phyloP scores from a whole-genome alignment of 2,888 invertebrate genomes.

The Ophion slaviceki region DNA sequence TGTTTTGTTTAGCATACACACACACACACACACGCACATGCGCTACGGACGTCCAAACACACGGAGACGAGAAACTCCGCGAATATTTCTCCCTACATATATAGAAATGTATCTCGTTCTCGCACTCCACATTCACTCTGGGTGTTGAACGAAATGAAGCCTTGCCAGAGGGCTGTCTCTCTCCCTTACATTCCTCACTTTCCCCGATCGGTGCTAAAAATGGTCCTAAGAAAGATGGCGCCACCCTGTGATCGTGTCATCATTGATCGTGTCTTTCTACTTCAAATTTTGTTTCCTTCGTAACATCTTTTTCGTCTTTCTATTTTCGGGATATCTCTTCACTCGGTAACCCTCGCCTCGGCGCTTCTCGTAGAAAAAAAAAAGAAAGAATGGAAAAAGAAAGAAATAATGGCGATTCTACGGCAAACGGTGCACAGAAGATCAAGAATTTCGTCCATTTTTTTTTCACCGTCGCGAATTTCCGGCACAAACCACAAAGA shows the following conservation, averaged over 20 bases:
- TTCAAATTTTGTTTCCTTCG: neutral
- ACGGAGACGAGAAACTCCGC: slow-evolving; percentile 63
- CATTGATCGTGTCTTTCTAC: neutral
- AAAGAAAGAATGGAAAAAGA: neutral
- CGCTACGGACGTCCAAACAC: slow-evolving; percentile 66
- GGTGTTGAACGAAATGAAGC: neutral
- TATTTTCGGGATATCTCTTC: neutral
- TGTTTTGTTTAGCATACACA: slow-evolving; percentile 54
- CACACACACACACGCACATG: slow-evolving; percentile 69
- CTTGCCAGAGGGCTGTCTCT: neutral
- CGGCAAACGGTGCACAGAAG: slow-evolving; percentile 47
- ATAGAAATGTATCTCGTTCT: neutral
- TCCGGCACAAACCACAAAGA: no score
- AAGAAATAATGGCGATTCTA: neutral
- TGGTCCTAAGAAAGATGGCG: neutral
- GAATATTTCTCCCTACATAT: neutral
- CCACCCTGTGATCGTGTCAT: neutral
- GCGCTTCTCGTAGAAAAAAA: slow-evolving; percentile 6
- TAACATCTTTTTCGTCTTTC: neutral
- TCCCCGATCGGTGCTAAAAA: neutral
- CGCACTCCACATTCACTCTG: neutral
- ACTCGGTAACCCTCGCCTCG: neutral
- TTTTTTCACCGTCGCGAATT: neutral
- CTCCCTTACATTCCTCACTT: neutral
- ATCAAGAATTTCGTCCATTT: neutral